Base-by-base conservation (phyloP, 1,140 invertebrate genomes). In the Chionoecetes opilio region DNA sequence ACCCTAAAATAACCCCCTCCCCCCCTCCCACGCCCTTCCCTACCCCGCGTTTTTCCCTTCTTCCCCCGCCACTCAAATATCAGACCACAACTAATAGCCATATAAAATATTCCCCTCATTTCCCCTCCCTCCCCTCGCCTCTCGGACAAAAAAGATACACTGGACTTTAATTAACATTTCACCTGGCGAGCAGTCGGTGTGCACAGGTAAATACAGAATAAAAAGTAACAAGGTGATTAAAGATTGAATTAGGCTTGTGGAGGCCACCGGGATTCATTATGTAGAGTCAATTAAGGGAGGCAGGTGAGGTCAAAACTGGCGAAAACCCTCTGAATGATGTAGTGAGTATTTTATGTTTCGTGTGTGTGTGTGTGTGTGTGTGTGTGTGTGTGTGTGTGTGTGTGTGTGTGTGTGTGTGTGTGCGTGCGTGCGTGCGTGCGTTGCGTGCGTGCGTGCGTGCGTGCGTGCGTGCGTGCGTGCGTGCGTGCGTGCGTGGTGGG, bases 131-230 rank as follows among this genome's bases (percentile, higher is more conserved):
- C 46, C 34, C 26, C 21, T 26, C 6, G 63, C 32, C 32, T 87
- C 32, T 87, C 46, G 2, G 46, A 53, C 11, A 87, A 34, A 35
- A 87, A 37, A 87, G 32, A 87, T 34, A 87, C 85, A 87, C 37
- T 75, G 63, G 63, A 75, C 63, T 75, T 75, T 75, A 75, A 75
- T 75, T 75, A 75, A 75, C 63, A 75, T 75, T 75, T 75, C 63
- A 75, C 63, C 63, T 75, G 63, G 63, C 63, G 21, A 75, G 63
- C 63, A 75, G 63, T 75, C 63, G 21, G 63, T 75, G 63, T 75
- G 63, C n/a, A 21, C 63, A 75, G 63, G 63, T 75, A 75, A 75
- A 75, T 75, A 75, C 63, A n/a, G 63, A 75, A 75, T n/a, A 75
- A 75, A 75, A 75, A 75, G 8, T 75, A 75, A 75, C 63, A 75